Base-by-base conservation (phyloP, 2,888 invertebrate genomes). In the Parthenolecanium corni region DNA sequence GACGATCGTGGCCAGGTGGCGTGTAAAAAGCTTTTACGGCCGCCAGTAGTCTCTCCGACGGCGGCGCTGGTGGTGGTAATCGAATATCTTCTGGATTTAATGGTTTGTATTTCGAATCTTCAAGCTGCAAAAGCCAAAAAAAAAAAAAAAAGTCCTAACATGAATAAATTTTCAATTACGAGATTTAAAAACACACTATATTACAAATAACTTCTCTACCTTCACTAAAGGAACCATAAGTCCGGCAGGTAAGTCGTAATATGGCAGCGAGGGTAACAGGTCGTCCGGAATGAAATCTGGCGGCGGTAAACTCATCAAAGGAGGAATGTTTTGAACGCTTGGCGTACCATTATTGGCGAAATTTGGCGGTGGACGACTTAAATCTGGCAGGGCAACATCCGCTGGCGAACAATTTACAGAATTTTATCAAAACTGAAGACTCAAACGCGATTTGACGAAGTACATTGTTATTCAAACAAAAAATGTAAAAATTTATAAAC, bases 1-100 rank as follows among this genome's bases (percentile, higher is more conserved):
- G 95, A 65, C 92, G 81, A 72, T 97, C 96, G 72, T 96, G 94
- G 69, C 90, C 89, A 5, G 96, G 94, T 25, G 89, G 84, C 1
- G 89, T 86, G 75, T 97, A 97, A 78, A 97, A 98, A 1, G 93
- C 91, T 71, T 96, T 94, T 0, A 98, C 87, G 9, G 97, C 96
- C 20, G 89, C 89, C 38, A 96, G 77, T 44, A 98, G 77, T 65
- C 94, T 79, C 66, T 97, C 96, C 71, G 85, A 93, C 14, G 96
- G 96, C 24, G 96, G 94, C 66, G 91, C 88, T 1, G 96, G 94
- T 9, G 95, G 90, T 20, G 97, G 97, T 66, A 98, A 78, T 53
- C 95, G 82, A 68, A 98, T 90, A 67, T 83, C 84, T 65, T 84
- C 84, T 0, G 96, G 90, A 75, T 97, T 91, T 66, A 98, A 75